A percentile compares a stretch with the other conserved stretches of the same genome.
These are phyloP conservation scores for Bubo blakistoni DNA, from an alignment of 2,113 vertebrate species.

Conservation along the genomic window DNA sequence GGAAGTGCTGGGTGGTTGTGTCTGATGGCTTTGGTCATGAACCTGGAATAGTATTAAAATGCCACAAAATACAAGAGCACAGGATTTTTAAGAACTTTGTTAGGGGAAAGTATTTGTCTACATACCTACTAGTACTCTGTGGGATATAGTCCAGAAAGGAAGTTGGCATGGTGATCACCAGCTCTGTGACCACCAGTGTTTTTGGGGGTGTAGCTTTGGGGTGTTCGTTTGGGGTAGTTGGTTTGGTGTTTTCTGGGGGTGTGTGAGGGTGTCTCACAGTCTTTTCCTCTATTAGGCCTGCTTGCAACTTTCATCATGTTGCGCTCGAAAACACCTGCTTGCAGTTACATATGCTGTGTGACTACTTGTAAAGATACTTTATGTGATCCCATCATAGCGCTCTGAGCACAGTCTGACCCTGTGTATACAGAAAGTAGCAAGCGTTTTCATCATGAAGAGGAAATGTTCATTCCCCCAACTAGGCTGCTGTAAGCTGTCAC, in stretches of 20 bases:
- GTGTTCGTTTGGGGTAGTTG: not conserved
- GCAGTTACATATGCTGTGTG: not conserved
- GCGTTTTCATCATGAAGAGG: not conserved
- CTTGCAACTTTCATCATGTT: not conserved
- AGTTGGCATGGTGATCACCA: not conserved
- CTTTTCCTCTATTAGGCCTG: not conserved
- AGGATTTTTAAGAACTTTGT: not conserved
- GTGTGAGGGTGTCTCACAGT: not conserved
- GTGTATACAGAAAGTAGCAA: not conserved
- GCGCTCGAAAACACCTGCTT: not conserved
- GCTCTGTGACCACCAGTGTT: not conserved
- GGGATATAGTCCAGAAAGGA: not conserved
- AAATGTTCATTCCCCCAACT: not conserved
- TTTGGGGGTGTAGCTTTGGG: not conserved
- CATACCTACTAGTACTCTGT: not conserved
- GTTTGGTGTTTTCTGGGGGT: not conserved
- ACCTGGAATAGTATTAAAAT: not conserved
- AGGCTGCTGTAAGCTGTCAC: not conserved
- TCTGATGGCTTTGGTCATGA: not conserved
- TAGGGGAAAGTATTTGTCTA: not conserved
- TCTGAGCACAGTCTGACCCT: not conserved
- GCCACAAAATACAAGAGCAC: not conserved
- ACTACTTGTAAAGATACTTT: not conserved
- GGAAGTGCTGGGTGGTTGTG: not conserved
- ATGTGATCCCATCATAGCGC: not conserved